phyloP scores from a whole-genome alignment of 2,113 vertebrate genomes.

The Sylvia atricapilla region DNA sequence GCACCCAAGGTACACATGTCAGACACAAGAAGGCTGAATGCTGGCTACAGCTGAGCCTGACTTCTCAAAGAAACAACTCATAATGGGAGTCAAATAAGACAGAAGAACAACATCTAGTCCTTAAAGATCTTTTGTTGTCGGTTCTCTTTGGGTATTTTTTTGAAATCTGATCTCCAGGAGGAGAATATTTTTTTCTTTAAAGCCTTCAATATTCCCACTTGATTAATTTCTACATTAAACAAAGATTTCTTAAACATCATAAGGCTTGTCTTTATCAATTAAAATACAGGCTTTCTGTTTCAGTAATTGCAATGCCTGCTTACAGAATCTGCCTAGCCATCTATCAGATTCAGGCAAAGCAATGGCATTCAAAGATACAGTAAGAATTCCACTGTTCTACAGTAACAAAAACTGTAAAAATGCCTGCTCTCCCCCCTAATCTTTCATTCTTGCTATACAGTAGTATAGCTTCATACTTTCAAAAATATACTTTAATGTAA shows the following conservation, averaged over 20 bases:
- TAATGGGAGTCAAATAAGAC: neutral
- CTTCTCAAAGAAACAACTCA: neutral
- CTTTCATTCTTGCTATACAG: neutral
- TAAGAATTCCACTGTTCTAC: neutral
- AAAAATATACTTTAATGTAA: neutral
- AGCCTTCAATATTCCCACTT: neutral
- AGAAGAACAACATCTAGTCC: neutral
- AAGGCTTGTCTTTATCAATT: neutral
- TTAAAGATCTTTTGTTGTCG: neutral
- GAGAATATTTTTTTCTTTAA: neutral
- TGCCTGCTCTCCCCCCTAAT: neutral
- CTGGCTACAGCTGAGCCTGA: neutral
- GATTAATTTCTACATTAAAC: neutral
- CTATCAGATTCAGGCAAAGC: neutral
- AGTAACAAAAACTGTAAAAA: neutral
- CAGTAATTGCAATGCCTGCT: neutral
- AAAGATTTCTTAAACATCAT: fast-evolving
- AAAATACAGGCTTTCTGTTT: neutral
- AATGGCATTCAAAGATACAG: neutral
- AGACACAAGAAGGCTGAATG: neutral
- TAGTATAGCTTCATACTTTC: neutral
- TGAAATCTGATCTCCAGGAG: neutral
- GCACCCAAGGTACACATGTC: neutral
- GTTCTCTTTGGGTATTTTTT: neutral
- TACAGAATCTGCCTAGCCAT: neutral